Percentiles rank a stretch among this genome's conserved stretches.
phyloP scores from a whole-genome alignment of 2,113 vertebrate species.

The Carollia perspicillata region DNA sequence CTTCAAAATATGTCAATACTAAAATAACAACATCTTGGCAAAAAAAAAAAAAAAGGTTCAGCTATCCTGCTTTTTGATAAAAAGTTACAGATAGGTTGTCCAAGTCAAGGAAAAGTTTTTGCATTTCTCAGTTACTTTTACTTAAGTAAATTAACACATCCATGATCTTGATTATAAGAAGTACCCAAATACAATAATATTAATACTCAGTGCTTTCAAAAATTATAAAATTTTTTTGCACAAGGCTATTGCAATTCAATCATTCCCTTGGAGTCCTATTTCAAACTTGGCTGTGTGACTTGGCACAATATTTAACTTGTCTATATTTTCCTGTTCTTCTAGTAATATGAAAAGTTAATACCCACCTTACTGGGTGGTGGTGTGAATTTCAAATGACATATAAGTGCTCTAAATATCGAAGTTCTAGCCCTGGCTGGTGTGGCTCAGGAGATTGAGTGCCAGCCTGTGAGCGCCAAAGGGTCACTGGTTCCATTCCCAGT shows the following conservation, averaged over 20 bases:
- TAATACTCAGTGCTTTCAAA: background rate
- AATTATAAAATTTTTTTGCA: background rate
- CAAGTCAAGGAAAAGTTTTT: background rate
- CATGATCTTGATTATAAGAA: constrained; percentile 1
- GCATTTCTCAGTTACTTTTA: constrained; percentile 33
- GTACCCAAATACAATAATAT: background rate
- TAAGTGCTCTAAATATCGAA: background rate
- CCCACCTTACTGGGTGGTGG: background rate
- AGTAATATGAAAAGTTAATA: background rate
- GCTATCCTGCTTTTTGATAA: background rate
- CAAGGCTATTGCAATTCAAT: background rate
- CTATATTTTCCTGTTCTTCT: background rate
- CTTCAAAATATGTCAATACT: constrained; percentile 17
- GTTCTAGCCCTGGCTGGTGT: background rate
- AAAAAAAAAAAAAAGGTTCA: background rate
- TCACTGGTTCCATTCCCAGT: no score
- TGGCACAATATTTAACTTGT: background rate
- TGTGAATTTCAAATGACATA: background rate
- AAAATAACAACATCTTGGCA: constrained; percentile 7
- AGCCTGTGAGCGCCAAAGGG: no score
- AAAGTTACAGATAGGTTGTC: background rate
- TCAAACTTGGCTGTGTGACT: background rate
- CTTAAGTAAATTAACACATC: constrained; percentile 10
- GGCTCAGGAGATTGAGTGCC: no score
- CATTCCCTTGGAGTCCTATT: background rate